Conservation (phyloP, 1,140 invertebrate species). For the Notospermus geniculatus region DNA sequence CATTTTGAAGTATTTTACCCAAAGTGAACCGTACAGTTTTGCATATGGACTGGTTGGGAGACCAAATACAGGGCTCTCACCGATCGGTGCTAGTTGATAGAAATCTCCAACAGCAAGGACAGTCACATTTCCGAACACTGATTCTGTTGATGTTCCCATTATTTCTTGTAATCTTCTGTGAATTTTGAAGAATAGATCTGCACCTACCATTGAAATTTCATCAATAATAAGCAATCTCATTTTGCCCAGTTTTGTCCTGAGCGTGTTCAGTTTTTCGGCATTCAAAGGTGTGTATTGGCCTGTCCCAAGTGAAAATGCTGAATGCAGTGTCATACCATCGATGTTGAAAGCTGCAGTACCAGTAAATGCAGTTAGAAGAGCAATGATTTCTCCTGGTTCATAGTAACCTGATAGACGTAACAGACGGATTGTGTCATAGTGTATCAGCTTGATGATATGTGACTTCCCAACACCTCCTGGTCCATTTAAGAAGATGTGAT, state of each 20-base stretch:
- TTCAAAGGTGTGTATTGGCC: neutral
- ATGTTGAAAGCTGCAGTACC: slow-evolving; percentile 9
- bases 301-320: neutral
- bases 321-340: neutral
- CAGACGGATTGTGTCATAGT: neutral
- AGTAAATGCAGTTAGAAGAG: slow-evolving; percentile 1
- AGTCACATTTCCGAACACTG: neutral
- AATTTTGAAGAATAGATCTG: neutral
- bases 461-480: neutral
- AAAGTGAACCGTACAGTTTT: slow-evolving; percentile 1
- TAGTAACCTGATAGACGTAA: neutral
- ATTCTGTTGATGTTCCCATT: neutral
- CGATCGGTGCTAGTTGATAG: neutral
- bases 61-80: neutral
- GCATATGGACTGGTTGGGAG: neutral
- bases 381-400: neutral
- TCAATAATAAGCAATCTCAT: neutral
- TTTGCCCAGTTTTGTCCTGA: neutral
- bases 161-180: neutral
- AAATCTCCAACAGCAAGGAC: slow-evolving; percentile 4
- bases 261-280: neutral
- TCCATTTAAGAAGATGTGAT: neutral
- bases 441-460: neutral
- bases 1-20: slow-evolving; percentile 3
- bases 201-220: slow-evolving; percentile 9